These are phyloP conservation scores for Drosophila kepulauana DNA, from an alignment of 1,140 invertebrate genomes.

Conservation along the genomic window DNA sequence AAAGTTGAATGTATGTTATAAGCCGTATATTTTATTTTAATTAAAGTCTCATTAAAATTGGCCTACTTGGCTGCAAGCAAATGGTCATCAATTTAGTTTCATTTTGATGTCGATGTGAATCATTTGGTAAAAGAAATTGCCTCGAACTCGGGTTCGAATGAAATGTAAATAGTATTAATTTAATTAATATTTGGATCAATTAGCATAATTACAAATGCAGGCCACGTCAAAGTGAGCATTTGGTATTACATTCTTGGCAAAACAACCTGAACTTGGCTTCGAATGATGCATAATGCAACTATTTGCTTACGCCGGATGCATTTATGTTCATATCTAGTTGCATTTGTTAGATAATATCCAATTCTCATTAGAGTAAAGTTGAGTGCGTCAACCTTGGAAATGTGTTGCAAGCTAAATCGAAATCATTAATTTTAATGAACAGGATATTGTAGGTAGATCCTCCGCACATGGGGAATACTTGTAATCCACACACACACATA, in stretches of 20 bases:
- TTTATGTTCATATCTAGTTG: constrained; percentile 19
- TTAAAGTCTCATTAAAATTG: background rate
- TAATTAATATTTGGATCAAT: constrained; percentile 17
- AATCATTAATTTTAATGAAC: constrained; percentile 79
- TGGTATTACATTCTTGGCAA: constrained; percentile 18
- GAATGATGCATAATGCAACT: constrained; percentile 10
- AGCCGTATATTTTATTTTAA: background rate
- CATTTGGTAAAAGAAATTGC: background rate
- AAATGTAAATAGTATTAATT: background rate
- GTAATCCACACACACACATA: constrained; percentile 2
- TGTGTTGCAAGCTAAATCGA: constrained; percentile 35
- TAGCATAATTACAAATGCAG: constrained; percentile 18
- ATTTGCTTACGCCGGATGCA: constrained; percentile 33
- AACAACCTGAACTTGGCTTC: constrained; percentile 11
- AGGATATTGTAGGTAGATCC: constrained; percentile 61
- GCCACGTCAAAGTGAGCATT: constrained; percentile 1
- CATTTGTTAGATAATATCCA: constrained; percentile 53
- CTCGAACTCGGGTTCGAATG: background rate
- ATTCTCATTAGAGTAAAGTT: constrained; percentile 50
- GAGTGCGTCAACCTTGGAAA: constrained; percentile 37
- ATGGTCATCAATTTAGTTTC: background rate
- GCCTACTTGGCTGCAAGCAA: background rate
- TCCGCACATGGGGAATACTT: constrained; percentile 30
- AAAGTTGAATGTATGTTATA: no score
- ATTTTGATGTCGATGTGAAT: background rate